Percentiles rank a stretch among this genome's conserved stretches.
Conservation (phyloP, 2,113 vertebrate genomes). For the Phalacrocorax pelagicus region DNA sequence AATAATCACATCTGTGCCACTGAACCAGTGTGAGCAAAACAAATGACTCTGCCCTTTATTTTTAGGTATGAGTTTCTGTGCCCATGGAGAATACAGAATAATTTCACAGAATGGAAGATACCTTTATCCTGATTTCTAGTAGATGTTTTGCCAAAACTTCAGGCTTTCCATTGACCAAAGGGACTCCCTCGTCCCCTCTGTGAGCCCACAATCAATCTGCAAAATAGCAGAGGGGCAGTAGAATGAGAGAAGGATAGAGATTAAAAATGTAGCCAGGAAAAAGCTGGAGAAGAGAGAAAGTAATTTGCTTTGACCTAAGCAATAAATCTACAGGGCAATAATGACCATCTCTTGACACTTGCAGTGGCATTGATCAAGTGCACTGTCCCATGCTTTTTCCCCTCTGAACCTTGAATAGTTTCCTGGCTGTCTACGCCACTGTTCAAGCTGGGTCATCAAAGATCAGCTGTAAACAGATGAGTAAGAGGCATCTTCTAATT, state of each 20-base stretch:
- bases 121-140: not conserved
- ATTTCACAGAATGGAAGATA: not conserved
- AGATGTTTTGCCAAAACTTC: not conserved
- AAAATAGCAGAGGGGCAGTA: not conserved
- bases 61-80: not conserved
- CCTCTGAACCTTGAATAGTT: not conserved
- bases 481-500: not conserved
- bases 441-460: not conserved
- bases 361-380: constrained; percentile 67
- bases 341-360: constrained; percentile 65
- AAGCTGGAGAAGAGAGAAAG: constrained; percentile 60
- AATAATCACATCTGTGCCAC: not conserved
- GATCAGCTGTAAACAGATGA: not conserved
- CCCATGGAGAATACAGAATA: not conserved
- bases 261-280: constrained; percentile 26
- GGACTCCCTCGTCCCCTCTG: not conserved
- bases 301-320: constrained; percentile 73
- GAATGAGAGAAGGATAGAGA: not conserved
- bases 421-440: not conserved
- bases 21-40: not conserved
- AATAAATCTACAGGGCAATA: constrained; percentile 72
- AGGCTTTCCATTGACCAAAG: not conserved
- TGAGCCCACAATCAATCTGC: not conserved
- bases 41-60: constrained; percentile 4
- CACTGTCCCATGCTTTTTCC: not conserved